phyloP scores from a whole-genome alignment of 2,888 invertebrate species.

The Agrilus cyanescens region DNA sequence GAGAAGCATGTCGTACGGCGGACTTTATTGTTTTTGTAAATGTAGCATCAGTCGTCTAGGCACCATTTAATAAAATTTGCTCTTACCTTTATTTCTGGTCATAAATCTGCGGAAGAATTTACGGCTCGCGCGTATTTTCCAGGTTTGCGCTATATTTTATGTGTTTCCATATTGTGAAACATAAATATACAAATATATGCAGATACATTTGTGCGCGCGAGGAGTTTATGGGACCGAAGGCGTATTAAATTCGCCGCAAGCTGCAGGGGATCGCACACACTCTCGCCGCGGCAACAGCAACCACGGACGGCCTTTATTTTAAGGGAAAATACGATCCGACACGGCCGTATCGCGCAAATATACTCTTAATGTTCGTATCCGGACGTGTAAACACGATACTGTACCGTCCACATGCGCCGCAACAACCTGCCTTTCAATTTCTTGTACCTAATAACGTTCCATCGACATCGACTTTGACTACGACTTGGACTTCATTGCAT shows the following conservation, averaged over 20 bases:
- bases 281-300: too few relatives aligned
- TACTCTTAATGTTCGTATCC: conserved; percentile 23
- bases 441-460: too few relatives aligned
- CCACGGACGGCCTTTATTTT: conserved; percentile 23
- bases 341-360: conserved; percentile 16
- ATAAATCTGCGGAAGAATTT: too few relatives aligned
- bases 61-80: too few relatives aligned
- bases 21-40: too few relatives aligned
- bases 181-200: conserved; percentile 34
- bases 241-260: conserved; percentile 32
- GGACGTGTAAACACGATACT: conserved; percentile 26
- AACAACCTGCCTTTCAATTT: too few relatives aligned
- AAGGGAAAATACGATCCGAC: conserved; percentile 25
- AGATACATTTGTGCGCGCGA: conserved; percentile 30
- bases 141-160: conserved; percentile 24
- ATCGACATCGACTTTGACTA: too few relatives aligned
- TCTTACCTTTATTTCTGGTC: too few relatives aligned
- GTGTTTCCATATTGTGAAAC: conserved; percentile 34
- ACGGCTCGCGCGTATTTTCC: conserved; percentile 6
- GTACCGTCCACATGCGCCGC: conserved; percentile 13
- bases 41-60: too few relatives aligned
- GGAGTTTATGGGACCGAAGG: conserved; percentile 30
- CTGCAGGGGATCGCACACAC: conserved; percentile 18
- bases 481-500: too few relatives aligned
- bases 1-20: too few relatives aligned